Evolutionary conservation across 1,140 invertebrate genomes (phyloP), one percentile per base, ranked within the genome.

Genomic region (Capitella teleta): DNA sequence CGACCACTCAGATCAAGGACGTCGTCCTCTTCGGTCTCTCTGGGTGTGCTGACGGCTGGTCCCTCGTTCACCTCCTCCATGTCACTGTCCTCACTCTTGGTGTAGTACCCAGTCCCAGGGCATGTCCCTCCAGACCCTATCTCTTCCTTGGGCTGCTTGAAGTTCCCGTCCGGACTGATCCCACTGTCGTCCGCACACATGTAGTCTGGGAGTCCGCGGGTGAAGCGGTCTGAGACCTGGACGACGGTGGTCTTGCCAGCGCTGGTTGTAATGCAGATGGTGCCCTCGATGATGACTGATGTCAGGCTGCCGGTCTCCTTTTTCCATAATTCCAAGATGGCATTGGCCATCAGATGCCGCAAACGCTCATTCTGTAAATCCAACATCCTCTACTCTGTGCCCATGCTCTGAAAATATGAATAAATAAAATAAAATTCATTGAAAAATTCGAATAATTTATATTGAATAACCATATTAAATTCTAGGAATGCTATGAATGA

Each of bases 251-350:
- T 49, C 21, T 28, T 25, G 8, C 52, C 45, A 26, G 30, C 36
- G 19, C 47, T 26, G 3, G 52, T 49, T 3, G 52, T 53, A 28
- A 53, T 53, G 38, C 52, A 53, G 24, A 53, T 47, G 21, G 52
- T 53, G 24, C 46, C 52, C 28, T 53, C 52, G 18, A 53, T 53
- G 36, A 53, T 19, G 18, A 53, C 52, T 12, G 52, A 49, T 1
- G 45, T 19, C 16, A 47, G 24, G 32, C 46, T 53, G 25, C 52
- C 52, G 1, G 52, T 53, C 26, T 53, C 52, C 26, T 53, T 53
- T 40, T 53, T 53, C 52, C 52, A 53, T 26, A 53, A 28, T 18
- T 53, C 52, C 46, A 53, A 25, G 26, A 53, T 53, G 46, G 46
- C 45, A 25, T 25, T 42, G 6, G 52, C 52, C 46, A 53, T 21